Evolutionary conservation across 2,797 vertebrate genomes (phyloP), one percentile per base, ranked within the genome.

Genomic region (Geotrypetes seraphini): DNA sequence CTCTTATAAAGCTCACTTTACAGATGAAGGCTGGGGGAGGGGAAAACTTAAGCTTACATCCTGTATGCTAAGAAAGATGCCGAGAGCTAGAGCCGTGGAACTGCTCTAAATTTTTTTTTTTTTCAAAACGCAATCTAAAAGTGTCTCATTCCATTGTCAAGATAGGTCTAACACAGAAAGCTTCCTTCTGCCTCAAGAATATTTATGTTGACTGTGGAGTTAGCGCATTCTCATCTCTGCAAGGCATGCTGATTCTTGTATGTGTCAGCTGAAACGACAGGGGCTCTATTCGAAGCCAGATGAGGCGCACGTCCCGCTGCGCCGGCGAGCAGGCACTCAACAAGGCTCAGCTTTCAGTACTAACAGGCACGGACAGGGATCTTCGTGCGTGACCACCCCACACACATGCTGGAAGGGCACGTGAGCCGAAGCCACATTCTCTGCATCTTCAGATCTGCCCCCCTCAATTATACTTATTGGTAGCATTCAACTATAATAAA

Each of bases 311-410:
- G 57, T 66, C 57, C 61, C 36, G 44, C 58, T 47, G 57, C 5
- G 50, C 53, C 56, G 32, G 55, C 43, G 50, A 56, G 56, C 29
- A 32, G 56, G 55, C 51, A 35, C 60, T 61, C 57, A 45, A 71
- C 57, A 34, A 37, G 65, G 68, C 39, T 62, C 73, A 71, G 69
- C 70, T 77, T 67, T 19, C 60, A 44, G 28, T 20, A 71, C 73
- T 63, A 43, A 64, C 49, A 57, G 73, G 62, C 73, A 72, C 2
- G 37, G 50, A 45, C 56, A 37, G 1, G 16, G 47, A 65, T 61
- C 64, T 63, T 47, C 33, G 44, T 46, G n/a, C n/a, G n/a, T n/a
- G n/a, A n/a, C n/a, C n/a, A n/a, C n/a, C n/a, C n/a, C n/a, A n/a
- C n/a, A n/a, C n/a, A n/a, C n/a, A n/a, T n/a, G n/a, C n/a, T n/a